Conservation (phyloP, 2,888 invertebrate species). For the Cerastis leucographa region DNA sequence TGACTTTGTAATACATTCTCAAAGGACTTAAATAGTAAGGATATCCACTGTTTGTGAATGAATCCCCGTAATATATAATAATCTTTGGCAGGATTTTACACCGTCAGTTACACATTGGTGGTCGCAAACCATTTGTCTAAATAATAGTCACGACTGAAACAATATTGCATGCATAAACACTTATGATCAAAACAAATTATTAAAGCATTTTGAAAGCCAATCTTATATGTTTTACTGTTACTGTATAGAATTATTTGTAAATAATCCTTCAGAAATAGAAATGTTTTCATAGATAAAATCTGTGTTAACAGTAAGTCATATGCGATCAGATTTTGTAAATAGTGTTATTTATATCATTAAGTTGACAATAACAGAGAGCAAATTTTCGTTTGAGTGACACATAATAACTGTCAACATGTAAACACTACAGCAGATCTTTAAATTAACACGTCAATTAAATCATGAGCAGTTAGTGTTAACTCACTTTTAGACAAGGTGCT, state of each 20-base stretch:
- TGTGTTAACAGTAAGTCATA: slow-evolving; percentile 52
- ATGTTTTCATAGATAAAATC: slow-evolving; percentile 29
- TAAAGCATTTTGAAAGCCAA: slow-evolving; percentile 41
- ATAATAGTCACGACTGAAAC: slow-evolving; percentile 33
- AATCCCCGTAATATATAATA: not conserved
- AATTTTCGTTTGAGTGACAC: slow-evolving; percentile 37
- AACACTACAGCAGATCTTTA: slow-evolving; percentile 52
- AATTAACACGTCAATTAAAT: slow-evolving; percentile 68
- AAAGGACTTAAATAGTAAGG: not conserved
- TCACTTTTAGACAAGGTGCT: slow-evolving; percentile 88
- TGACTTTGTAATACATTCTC: slow-evolving; percentile 7
- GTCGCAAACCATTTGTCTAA: slow-evolving; percentile 36
- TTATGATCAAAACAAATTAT: slow-evolving; percentile 34
- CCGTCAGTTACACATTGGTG: slow-evolving; percentile 15
- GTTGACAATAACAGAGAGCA: slow-evolving; percentile 50
- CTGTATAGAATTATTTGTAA: not conserved
- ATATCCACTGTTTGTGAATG: slow-evolving; percentile 8
- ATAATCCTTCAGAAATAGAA: slow-evolving; percentile 27
- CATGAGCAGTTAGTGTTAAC: slow-evolving; percentile 73
- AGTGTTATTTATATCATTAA: slow-evolving; percentile 43
- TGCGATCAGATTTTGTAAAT: slow-evolving; percentile 35
- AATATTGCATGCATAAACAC: slow-evolving; percentile 47
- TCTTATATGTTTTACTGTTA: slow-evolving; percentile 56
- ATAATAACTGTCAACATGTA: slow-evolving; percentile 48
- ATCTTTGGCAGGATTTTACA: slow-evolving; percentile 20